Evolutionary conservation across 2,888 invertebrate genomes (phyloP), one percentile per base, ranked within the genome.

Genomic region (Parapristionchus giblindavisi): DNA sequence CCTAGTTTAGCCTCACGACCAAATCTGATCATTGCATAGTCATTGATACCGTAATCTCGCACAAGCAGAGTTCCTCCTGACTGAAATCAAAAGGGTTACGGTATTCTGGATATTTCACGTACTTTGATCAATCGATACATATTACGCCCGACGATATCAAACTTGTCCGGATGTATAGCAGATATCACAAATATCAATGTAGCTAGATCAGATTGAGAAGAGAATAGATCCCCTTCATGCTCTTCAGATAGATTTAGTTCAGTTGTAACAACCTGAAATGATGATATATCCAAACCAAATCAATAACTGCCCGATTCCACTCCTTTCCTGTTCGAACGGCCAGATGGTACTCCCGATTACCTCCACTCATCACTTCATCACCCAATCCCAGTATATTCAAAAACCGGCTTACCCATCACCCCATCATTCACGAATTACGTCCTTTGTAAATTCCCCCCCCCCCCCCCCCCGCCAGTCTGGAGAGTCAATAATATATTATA

Each of bases 121-220:
- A 80, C 81, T 61, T 80, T 80, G 21, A 87, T 75, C 32, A 89
- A 90, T 72, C 91, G 89, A 79, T 89, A 91, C 0, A 96, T 90
- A 85, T 93, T 93, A 24, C 89, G 88, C 21, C 91, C 79, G 0
- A 89, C 90, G 24, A 77, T 43, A 2, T 85, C 76, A 91, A 94
- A 95, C 87, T 94, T 93, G 0, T 92, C 91, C 0, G 98, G 98
- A 89, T 94, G 93, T 80, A 99, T 93, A 0, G 98, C 94, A 0
- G 98, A 98, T 51, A 99, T 89, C 0, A 98, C 96, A 90, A 99
- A 99, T 78, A 99, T 93, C 87, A 97, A 89, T 27, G 96, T 95
- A 1, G 93, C 92, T 38, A 96, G 91, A 88, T 97, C 94, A 1
- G 95, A 91, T 93, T 77, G 65, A 3, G 8, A 3, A n/a, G 63